A percentile compares a stretch with the other conserved stretches of the same genome.
phyloP scores from a whole-genome alignment of 1,140 invertebrate species.

The Meloidogyne floridensis region DNA sequence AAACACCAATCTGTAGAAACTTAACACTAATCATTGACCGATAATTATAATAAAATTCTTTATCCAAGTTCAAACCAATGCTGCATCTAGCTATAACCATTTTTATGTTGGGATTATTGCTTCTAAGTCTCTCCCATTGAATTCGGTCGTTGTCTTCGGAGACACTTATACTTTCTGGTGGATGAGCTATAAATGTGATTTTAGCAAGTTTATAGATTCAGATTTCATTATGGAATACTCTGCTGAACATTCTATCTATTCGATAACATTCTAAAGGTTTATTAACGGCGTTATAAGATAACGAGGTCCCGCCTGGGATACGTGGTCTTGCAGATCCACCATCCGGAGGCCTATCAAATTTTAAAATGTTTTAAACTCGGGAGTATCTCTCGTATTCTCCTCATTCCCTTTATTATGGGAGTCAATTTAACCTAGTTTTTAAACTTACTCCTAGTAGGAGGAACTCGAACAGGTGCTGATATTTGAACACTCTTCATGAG shows the following conservation, averaged over 20 bases:
- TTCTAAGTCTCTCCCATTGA: not conserved
- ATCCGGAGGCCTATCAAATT: too few species aligned
- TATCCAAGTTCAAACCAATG: not conserved
- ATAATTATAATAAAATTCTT: slow-evolving; percentile 1
- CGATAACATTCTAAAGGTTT: too few species aligned
- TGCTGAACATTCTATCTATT: too few species aligned
- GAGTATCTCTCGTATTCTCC: too few species aligned
- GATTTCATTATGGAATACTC: not conserved
- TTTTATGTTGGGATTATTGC: not conserved
- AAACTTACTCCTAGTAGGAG: not conserved
- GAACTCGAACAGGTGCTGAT: not conserved
- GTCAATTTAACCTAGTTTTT: too few species aligned
- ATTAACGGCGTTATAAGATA: too few species aligned
- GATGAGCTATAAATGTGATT: not conserved
- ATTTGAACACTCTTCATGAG: not conserved
- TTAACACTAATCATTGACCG: not conserved
- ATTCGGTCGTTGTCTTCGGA: not conserved
- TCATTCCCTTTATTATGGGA: not conserved
- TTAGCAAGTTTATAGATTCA: not conserved
- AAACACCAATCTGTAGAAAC: slow-evolving; percentile 9
- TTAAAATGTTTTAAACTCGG: too few species aligned
- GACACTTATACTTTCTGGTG: not conserved
- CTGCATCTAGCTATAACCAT: not conserved
- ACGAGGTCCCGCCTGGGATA: too few species aligned
- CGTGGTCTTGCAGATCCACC: too few species aligned